Base-by-base conservation (phyloP, 2,888 invertebrate genomes). In the Lasioglossum malachurum region DNA sequence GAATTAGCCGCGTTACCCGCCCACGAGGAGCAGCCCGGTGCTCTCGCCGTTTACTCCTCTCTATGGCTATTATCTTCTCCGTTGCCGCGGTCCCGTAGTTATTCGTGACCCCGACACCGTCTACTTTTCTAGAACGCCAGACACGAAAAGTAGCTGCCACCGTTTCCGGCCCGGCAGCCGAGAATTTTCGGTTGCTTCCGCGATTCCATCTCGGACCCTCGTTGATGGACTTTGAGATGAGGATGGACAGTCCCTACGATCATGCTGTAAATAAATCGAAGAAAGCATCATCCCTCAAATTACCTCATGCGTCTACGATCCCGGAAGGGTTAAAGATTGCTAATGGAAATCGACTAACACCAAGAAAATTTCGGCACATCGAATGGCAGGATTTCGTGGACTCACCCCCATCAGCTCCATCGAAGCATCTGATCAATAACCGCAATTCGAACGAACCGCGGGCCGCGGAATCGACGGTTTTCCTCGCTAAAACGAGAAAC, bases 1-100 rank as follows among this genome's bases (percentile, higher is more conserved):
- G 92, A 95, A 95, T 95, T 94, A 95, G 94, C 94, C 93, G 92
- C 93, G 93, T 93, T 92, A 93, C 92, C 91, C 93, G 91, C 88
- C 91, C 91, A 92, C 91, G 89, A 92, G 90, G 84, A 84, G 64
- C 27, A 87, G 84, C 90, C 75, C 87, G 72, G 86, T 91, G 91
- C 92, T 92, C 89, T 92, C 90, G 86, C 92, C 92, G 90, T 93
- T 93, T 92, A 90, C 90, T 91, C 88, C 91, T 92, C 91, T 91
- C 93, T 90, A 91, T 92, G 92, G 92, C 92, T 89, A 91, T 93
- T 92, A 92, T 91, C 90, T 90, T 82, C 80, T 72, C 64, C 78
- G 82, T 31, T 78, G 67, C 75, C 83, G 27, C 72, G 64, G 31
- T n/a, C n/a, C 41, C 72, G 72, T 60, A 71, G 69, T 74, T 80